phyloP scores from a whole-genome alignment of 2,797 vertebrate genomes.

The Yasuhikotakia modesta region DNA sequence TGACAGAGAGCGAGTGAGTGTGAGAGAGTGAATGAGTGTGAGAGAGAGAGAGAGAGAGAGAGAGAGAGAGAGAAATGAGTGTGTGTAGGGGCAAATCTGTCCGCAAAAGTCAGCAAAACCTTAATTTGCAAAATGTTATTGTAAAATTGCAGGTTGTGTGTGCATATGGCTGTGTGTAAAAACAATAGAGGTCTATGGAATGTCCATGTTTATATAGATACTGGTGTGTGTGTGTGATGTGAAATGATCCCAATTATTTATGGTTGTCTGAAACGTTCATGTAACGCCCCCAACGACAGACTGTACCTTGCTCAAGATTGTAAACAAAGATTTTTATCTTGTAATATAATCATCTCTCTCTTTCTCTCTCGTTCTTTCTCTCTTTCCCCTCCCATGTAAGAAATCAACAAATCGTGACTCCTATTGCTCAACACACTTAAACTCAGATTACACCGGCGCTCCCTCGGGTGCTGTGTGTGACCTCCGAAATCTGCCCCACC shows the following conservation, averaged over 20 bases:
- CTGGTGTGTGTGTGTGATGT: neutral
- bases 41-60: too few relatives aligned
- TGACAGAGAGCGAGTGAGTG: too few relatives aligned
- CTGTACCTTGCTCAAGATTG: neutral
- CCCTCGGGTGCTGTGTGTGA: neutral
- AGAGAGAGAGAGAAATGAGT: too few relatives aligned
- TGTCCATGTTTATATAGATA: too few relatives aligned
- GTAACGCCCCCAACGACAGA: constrained; percentile 37
- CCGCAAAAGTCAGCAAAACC: too few relatives aligned
- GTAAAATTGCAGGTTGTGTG: too few relatives aligned
- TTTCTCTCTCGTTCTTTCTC: neutral
- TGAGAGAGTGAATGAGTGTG: too few relatives aligned
- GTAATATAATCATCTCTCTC: neutral
- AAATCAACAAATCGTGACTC: constrained; percentile 1
- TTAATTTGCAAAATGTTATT: too few relatives aligned
- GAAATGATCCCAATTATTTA: constrained; percentile 11
- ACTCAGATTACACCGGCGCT: constrained; percentile 14
- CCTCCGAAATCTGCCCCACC: constrained; percentile 10
- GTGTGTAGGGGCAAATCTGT: too few relatives aligned
- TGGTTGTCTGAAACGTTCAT: constrained; percentile 9
- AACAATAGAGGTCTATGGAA: too few relatives aligned
- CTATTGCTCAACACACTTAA: constrained; percentile 22
- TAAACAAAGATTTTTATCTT: constrained; percentile 22
- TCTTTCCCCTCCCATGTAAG: too few relatives aligned
- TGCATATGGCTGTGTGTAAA: neutral